phyloP scores from a whole-genome alignment of 2,113 vertebrate species.

The Cyanoderma ruficeps region DNA sequence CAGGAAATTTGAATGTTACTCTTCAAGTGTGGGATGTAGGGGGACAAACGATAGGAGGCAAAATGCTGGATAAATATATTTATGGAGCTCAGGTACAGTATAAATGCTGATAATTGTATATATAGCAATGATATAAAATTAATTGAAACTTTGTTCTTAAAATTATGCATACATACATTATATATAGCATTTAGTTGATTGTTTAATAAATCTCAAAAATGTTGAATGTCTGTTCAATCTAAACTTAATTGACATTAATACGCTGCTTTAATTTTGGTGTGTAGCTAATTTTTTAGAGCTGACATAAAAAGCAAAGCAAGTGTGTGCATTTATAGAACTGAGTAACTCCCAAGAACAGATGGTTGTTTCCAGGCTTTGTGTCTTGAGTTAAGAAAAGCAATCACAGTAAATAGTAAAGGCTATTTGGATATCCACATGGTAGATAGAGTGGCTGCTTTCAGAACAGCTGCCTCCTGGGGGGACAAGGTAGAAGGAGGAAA shows the following conservation, averaged over 20 bases:
- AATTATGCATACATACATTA: neutral
- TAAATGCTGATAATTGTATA: neutral
- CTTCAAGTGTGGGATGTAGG: constrained; percentile 99
- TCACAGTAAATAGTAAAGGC: constrained; percentile 57
- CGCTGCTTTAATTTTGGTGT: neutral
- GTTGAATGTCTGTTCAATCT: neutral
- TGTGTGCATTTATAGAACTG: constrained; percentile 7
- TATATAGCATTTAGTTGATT: neutral
- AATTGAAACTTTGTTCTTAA: neutral
- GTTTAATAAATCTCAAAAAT: neutral
- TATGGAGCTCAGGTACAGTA: constrained; percentile 89
- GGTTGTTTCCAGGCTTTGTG: constrained; percentile 63
- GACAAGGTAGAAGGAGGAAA: constrained; percentile 69
- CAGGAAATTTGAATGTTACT: constrained; percentile 95
- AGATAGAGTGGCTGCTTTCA: constrained; percentile 62
- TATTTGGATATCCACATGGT: constrained; percentile 68
- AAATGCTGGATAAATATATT: constrained; percentile 99
- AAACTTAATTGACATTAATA: neutral
- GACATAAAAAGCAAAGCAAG: constrained; percentile 28
- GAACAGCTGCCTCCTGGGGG: constrained; percentile 66
- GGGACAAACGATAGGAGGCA: constrained; percentile 96
- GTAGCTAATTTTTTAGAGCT: constrained; percentile 14
- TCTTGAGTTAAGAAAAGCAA: constrained; percentile 64
- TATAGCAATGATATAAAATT: neutral
- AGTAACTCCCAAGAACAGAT: constrained; percentile 56